phyloP scores from a whole-genome alignment of 2,113 vertebrate genomes.

The Hyperopisus bebe region DNA sequence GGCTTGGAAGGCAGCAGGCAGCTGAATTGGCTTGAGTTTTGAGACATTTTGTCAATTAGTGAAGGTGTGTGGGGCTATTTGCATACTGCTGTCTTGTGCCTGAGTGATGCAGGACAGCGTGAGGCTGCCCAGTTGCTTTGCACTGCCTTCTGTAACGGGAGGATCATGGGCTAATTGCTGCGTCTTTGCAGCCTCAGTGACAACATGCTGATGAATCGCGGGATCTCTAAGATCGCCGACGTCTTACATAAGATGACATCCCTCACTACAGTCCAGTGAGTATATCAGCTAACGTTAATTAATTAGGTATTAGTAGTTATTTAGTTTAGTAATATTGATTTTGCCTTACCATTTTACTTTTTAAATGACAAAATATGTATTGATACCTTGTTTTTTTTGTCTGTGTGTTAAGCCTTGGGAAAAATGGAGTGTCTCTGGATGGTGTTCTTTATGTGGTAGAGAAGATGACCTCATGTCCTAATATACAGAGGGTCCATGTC shows the following conservation, averaged over 20 bases:
- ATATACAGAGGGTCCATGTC: conserved; percentile 53
- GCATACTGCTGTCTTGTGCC: not conserved
- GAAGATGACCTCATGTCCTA: conserved; percentile 43
- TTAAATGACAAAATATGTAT: not conserved
- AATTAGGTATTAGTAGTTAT: not conserved
- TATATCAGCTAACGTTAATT: not conserved
- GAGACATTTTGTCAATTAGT: not conserved
- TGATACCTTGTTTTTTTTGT: not conserved
- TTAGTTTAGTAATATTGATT: not conserved
- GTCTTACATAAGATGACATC: conserved; percentile 54
- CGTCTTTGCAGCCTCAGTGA: conserved; percentile 65
- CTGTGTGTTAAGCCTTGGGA: conserved; percentile 53
- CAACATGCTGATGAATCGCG: conserved; percentile 64
- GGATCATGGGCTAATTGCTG: not conserved
- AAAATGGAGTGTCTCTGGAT: conserved; percentile 55
- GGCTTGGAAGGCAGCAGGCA: not conserved
- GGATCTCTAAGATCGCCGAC: conserved; percentile 48
- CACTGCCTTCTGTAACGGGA: not conserved
- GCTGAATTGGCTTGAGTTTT: not conserved
- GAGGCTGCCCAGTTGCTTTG: not conserved
- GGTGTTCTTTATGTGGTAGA: conserved; percentile 56
- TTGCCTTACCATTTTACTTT: not conserved
- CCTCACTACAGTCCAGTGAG: conserved; percentile 68
- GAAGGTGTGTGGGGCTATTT: not conserved
- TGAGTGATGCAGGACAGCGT: not conserved